Evolutionary conservation across 1,140 invertebrate genomes (phyloP).

Genomic region (Galleria mellonella): DNA sequence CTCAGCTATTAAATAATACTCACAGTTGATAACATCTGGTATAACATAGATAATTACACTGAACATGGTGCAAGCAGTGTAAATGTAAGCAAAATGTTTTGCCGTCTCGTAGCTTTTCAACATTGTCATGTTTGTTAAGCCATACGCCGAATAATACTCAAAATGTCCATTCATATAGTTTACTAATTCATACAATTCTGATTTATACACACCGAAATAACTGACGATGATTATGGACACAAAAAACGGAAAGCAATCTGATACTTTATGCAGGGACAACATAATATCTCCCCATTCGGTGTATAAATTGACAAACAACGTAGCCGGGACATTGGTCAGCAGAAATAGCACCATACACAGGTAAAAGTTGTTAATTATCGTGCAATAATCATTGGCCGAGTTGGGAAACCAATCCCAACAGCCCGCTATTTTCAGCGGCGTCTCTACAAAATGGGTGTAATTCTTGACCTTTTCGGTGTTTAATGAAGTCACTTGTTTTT

Average conservation of each 20-base stretch:
- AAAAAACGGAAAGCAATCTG: conserved; percentile 41
- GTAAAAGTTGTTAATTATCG: conserved; percentile 42
- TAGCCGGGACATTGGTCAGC: conserved; percentile 21
- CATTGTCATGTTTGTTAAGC: conserved; percentile 62
- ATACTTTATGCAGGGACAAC: conserved; percentile 41
- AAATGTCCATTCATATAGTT: conserved; percentile 45
- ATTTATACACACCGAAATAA: conserved; percentile 38
- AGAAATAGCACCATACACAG: conserved; percentile 38
- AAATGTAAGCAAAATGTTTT: conserved; percentile 41
- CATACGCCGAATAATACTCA: conserved; percentile 43
- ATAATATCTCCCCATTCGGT: conserved; percentile 44
- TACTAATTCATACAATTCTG: conserved; percentile 40
- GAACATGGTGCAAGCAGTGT: conserved; percentile 49
- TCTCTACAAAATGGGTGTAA: conserved; percentile 38
- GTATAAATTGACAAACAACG: conserved; percentile 37
- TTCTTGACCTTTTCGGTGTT: conserved; percentile 22
- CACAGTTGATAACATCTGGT: conserved; percentile 43
- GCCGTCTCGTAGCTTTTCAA: conserved; percentile 35
- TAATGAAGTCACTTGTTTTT: conserved; percentile 9
- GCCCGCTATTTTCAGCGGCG: conserved; percentile 41
- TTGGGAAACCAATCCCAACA: conserved; percentile 52
- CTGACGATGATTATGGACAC: conserved; percentile 39
- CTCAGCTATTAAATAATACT: too few relatives aligned
- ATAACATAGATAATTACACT: conserved; percentile 48
- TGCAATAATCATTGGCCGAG: conserved; percentile 14